These are phyloP conservation scores for Thomomys bottae DNA, from an alignment of 2,113 vertebrate species.

Conservation along the genomic window DNA sequence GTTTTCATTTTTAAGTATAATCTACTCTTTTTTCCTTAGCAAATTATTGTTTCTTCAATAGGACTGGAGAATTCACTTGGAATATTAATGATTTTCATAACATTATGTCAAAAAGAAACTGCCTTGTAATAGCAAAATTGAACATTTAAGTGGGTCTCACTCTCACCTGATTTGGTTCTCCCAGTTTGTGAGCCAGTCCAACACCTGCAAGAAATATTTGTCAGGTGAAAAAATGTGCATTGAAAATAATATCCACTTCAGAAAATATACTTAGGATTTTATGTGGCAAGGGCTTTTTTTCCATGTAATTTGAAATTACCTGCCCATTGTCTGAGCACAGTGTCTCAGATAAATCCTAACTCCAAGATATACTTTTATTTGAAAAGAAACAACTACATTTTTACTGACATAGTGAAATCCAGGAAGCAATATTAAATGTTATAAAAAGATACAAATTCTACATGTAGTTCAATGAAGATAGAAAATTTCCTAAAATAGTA, in stretches of 20 bases:
- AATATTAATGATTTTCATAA: background rate
- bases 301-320: background rate
- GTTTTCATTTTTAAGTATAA: background rate
- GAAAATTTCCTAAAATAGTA: background rate
- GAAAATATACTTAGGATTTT: background rate
- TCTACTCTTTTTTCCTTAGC: background rate
- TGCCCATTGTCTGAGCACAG: background rate
- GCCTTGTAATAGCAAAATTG: background rate
- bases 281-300: background rate
- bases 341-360: background rate
- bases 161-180: constrained; percentile 56
- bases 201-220: constrained; percentile 47
- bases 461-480: background rate
- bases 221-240: constrained; percentile 24
- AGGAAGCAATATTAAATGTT: background rate
- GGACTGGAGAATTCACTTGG: background rate
- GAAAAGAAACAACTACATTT: background rate
- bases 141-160: background rate
- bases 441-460: background rate
- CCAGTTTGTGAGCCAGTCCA: constrained; percentile 31
- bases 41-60: background rate
- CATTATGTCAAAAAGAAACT: background rate
- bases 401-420: background rate
- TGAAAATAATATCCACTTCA: background rate
- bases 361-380: background rate